Percentiles rank a stretch among this genome's conserved stretches.
Evolutionary conservation across 2,113 vertebrate genomes (phyloP).

Genomic region (Haemorhous mexicanus): DNA sequence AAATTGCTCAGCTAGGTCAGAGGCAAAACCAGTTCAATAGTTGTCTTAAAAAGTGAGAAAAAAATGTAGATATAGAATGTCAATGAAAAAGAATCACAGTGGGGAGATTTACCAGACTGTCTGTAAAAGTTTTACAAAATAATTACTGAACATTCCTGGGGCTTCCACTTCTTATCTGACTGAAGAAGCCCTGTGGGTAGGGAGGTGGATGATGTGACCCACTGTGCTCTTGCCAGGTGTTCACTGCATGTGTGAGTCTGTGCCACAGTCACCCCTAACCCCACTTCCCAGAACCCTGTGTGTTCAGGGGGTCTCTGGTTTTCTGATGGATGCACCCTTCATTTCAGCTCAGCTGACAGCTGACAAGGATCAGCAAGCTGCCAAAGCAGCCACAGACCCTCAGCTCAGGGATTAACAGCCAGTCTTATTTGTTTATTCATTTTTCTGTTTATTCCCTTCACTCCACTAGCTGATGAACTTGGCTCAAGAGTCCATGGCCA

Average conservation of each 20-base stretch:
- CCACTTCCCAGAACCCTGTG: not conserved
- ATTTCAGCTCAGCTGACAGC: not conserved
- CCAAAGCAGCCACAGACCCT: not conserved
- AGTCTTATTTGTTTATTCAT: not conserved
- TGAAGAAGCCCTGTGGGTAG: not conserved
- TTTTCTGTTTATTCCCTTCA: not conserved
- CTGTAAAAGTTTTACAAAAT: not conserved
- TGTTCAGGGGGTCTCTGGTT: not conserved
- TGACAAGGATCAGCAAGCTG: not conserved
- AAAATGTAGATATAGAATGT: not conserved
- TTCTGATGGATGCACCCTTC: not conserved
- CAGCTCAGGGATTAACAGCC: not conserved
- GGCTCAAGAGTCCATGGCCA: not conserved
- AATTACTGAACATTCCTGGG: not conserved
- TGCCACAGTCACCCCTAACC: not conserved
- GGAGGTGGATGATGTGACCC: not conserved
- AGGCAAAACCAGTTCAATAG: not conserved
- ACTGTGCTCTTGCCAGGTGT: not conserved
- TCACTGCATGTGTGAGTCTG: not conserved
- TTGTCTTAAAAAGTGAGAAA: not conserved
- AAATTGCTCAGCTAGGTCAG: not conserved
- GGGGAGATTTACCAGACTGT: not conserved
- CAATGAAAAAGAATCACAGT: not conserved
- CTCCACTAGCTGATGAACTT: not conserved
- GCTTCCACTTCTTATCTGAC: not conserved